Percentiles rank a stretch among this genome's conserved stretches.
These are phyloP conservation scores for Drosophila setosimentum DNA, from an alignment of 2,888 invertebrate species.

Conservation along the genomic window DNA sequence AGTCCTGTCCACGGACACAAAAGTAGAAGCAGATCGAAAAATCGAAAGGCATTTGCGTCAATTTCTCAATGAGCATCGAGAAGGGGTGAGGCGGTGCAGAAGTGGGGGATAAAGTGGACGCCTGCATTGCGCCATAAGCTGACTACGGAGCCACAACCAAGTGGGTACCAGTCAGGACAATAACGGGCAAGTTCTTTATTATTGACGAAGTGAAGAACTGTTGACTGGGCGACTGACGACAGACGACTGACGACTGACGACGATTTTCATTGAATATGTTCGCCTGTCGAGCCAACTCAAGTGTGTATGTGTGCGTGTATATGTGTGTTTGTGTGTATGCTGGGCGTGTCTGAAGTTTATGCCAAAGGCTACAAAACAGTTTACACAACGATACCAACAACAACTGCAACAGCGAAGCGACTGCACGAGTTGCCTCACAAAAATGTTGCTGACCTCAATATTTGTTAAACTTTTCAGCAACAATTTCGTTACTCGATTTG, in stretches of 20 bases:
- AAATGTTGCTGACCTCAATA: constrained; percentile 77
- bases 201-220: constrained; percentile 67
- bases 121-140: constrained; percentile 65
- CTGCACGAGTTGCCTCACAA: constrained; percentile 39
- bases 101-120: constrained; percentile 37
- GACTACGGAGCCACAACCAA: constrained; percentile 16
- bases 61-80: constrained; percentile 63
- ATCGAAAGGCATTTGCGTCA: constrained; percentile 77
- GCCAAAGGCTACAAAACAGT: constrained; percentile 76
- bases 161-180: constrained; percentile 25
- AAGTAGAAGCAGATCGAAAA: constrained; percentile 49
- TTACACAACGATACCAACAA: constrained; percentile 47
- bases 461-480: constrained; percentile 76
- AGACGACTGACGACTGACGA: too few relatives aligned
- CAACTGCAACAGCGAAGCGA: background rate
- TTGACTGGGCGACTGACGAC: constrained; percentile 39
- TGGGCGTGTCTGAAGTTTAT: constrained; percentile 68
- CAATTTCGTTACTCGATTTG: constrained; percentile 73
- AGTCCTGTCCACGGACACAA: constrained; percentile 58
- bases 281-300: constrained; percentile 19
- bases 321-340: constrained; percentile 18
- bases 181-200: constrained; percentile 36
- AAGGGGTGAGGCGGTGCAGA: background rate
- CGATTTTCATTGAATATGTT: constrained; percentile 74
- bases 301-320: constrained; percentile 10